Conservation (phyloP, 2,113 vertebrate genomes). For the Muntiacus reevesi region DNA sequence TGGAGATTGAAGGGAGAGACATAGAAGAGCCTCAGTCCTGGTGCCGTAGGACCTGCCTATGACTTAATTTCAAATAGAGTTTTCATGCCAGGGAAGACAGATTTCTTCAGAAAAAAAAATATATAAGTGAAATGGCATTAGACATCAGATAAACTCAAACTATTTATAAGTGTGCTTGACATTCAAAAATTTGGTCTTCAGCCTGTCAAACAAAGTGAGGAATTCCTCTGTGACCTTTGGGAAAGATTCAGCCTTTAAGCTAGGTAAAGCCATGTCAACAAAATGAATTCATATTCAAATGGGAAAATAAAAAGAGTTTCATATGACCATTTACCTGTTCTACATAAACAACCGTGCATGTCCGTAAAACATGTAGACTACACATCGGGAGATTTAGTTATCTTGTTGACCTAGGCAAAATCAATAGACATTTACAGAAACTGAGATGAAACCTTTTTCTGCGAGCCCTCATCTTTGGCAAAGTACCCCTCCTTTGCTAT, state of each 20-base stretch:
- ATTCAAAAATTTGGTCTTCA: constrained; percentile 48
- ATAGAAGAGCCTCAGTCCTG: background rate
- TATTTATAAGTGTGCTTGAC: constrained; percentile 10
- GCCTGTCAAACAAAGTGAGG: constrained; percentile 12
- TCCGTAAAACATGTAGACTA: background rate
- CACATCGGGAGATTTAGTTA: background rate
- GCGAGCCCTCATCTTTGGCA: background rate
- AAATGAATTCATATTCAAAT: background rate
- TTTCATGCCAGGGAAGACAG: background rate
- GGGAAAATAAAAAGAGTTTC: background rate
- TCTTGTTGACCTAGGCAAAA: background rate
- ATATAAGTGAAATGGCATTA: background rate
- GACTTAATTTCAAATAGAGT: background rate
- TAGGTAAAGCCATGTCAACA: background rate
- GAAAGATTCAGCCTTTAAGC: background rate
- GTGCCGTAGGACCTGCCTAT: background rate
- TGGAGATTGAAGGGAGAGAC: background rate
- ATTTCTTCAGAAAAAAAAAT: background rate
- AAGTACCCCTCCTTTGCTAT: background rate
- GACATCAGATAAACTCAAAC: constrained; percentile 27
- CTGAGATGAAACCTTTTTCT: background rate
- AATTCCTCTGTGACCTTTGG: constrained; percentile 47
- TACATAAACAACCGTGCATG: background rate
- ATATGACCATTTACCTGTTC: background rate
- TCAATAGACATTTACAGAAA: background rate